Evolutionary conservation across 2,113 vertebrate species (phyloP).

Genomic region (Shinisaurus crocodilurus): DNA sequence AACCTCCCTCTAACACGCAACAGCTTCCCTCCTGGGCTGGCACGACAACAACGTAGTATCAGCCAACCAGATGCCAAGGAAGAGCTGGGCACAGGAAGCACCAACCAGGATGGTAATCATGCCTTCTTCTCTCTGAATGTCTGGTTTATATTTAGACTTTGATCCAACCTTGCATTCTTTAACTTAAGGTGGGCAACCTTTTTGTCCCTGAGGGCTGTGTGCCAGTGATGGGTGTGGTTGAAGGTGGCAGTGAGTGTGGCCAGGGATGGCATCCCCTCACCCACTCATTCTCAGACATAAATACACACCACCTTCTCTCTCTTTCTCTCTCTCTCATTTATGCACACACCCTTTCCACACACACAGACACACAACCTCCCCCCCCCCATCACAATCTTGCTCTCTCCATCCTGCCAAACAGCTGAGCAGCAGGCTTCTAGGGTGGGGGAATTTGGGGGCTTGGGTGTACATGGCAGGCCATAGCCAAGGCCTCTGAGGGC

Average conservation of each 20-base stretch:
- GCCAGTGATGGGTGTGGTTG: background rate
- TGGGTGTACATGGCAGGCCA: too few species aligned
- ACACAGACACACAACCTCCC: background rate
- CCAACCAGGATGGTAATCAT: conserved; percentile 27
- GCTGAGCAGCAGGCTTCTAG: too few species aligned
- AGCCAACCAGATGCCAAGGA: conserved; percentile 55
- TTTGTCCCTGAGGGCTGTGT: background rate
- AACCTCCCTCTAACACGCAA: conserved; percentile 75
- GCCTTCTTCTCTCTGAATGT: rapidly evolving
- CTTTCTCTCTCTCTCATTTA: too few species aligned
- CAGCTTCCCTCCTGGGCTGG: conserved; percentile 70
- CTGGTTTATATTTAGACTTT: background rate
- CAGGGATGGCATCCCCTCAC: background rate
- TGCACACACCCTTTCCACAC: background rate
- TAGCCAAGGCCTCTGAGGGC: background rate
- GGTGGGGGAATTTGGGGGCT: too few species aligned
- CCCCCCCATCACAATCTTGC: background rate
- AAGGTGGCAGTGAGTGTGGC: background rate
- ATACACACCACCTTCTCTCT: too few species aligned
- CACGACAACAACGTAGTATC: conserved; percentile 80
- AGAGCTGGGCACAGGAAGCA: background rate
- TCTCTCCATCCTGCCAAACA: background rate
- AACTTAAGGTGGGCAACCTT: background rate
- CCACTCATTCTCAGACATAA: background rate
- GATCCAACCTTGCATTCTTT: background rate